Evolutionary conservation across 2,113 vertebrate genomes (phyloP).

Genomic region (Megalops atlanticus): DNA sequence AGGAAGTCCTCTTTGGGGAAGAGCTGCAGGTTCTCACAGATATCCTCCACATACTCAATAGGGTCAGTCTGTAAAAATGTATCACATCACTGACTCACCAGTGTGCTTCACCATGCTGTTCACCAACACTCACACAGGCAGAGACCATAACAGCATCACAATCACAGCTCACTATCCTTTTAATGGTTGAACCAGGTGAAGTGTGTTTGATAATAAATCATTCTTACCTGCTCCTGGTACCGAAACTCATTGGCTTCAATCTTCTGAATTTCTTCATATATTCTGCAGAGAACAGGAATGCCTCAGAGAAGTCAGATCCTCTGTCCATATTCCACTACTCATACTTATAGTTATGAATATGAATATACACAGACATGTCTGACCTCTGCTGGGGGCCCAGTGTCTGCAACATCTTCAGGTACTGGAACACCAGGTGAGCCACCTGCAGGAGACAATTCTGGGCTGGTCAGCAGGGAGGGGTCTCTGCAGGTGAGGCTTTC

Average conservation of each 20-base stretch:
- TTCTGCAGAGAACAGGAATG: constrained; percentile 73
- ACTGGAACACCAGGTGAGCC: constrained; percentile 90
- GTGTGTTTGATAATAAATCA: background rate
- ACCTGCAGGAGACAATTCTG: constrained; percentile 71
- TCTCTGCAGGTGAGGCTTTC: background rate
- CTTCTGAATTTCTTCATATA: constrained; percentile 96
- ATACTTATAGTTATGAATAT: too few relatives aligned
- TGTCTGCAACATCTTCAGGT: constrained; percentile 92
- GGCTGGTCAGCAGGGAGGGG: background rate
- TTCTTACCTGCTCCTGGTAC: constrained; percentile 90
- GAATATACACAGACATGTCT: background rate
- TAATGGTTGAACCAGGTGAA: too few relatives aligned
- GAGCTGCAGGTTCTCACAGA: constrained; percentile 97
- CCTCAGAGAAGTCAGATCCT: background rate
- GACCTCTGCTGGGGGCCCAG: constrained; percentile 89
- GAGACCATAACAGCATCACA: background rate
- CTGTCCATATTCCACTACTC: too few relatives aligned
- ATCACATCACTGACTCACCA: background rate
- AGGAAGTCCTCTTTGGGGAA: constrained; percentile 89
- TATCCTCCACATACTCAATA: constrained; percentile 90
- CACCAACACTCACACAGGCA: background rate
- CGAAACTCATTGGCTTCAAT: constrained; percentile 96
- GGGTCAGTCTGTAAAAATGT: constrained; percentile 82
- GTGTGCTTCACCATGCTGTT: background rate
- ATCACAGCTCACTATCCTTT: background rate